phyloP scores from a whole-genome alignment of 2,797 vertebrate species.

The Chrysocyon brachyurus region DNA sequence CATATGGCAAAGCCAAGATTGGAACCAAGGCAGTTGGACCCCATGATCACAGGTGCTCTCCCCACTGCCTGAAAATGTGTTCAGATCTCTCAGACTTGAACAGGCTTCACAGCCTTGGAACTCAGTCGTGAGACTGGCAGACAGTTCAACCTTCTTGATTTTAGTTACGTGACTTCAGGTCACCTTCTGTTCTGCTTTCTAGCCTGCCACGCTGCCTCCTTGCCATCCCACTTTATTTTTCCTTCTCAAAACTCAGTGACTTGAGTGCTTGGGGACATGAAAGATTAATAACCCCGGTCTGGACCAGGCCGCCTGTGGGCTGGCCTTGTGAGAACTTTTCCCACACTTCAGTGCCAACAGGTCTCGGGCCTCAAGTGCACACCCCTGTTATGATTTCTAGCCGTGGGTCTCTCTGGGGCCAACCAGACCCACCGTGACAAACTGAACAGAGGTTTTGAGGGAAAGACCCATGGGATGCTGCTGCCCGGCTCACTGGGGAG shows the following conservation, averaged over 20 bases:
- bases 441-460: slow-evolving; percentile 51
- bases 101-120: neutral
- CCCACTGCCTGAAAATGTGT: neutral
- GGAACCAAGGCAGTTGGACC: neutral
- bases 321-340: slow-evolving; percentile 79
- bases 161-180: neutral
- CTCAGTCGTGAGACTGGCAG: neutral
- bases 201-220: neutral
- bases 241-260: slow-evolving; percentile 72
- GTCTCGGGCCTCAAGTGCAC: slow-evolving; percentile 56
- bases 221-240: slow-evolving; percentile 71
- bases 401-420: slow-evolving; percentile 70
- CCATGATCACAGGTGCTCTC: rapidly evolving
- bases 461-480: slow-evolving; percentile 65
- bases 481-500: slow-evolving; percentile 41
- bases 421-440: slow-evolving; percentile 67
- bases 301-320: slow-evolving; percentile 77
- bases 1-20: neutral
- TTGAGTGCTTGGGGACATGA: slow-evolving; percentile 79
- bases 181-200: slow-evolving; percentile 31
- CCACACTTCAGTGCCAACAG: slow-evolving; percentile 83
- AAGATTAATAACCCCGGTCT: slow-evolving; percentile 84
- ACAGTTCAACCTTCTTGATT: neutral
- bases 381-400: slow-evolving; percentile 81
- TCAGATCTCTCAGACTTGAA: neutral